Conservation (phyloP, 2,888 invertebrate species). For the Acronicta aceris region DNA sequence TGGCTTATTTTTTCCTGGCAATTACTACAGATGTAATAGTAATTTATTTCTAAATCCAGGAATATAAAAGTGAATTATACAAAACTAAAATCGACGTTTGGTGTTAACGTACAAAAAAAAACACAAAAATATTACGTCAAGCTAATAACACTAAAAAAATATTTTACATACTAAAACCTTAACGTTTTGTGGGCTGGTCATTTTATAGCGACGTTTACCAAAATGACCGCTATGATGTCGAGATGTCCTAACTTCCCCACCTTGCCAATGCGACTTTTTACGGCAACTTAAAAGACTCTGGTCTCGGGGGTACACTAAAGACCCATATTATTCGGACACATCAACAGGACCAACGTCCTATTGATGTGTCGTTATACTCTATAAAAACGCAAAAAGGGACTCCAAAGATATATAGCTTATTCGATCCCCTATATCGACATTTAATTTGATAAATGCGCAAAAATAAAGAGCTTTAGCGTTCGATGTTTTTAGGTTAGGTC, state of each 20-base stretch:
- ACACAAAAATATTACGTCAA: background rate
- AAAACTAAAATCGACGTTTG: too few relatives aligned
- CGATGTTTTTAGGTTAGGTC: too few relatives aligned
- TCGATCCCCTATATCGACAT: constrained; percentile 11
- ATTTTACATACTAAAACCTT: constrained; percentile 12
- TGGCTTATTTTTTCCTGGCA: too few relatives aligned
- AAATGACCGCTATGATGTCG: constrained; percentile 25
- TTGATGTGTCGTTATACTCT: too few relatives aligned
- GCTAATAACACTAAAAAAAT: constrained; percentile 3
- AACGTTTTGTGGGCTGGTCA: constrained; percentile 22
- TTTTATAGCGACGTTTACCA: constrained; percentile 25
- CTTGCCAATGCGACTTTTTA: constrained; percentile 35
- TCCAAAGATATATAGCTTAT: constrained; percentile 21
- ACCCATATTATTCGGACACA: constrained; percentile 43
- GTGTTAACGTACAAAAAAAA: background rate
- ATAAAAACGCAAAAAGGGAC: constrained; percentile 34
- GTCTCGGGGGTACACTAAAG: constrained; percentile 38
- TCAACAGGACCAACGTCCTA: constrained; percentile 44
- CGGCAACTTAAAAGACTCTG: constrained; percentile 23
- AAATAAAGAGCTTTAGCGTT: background rate
- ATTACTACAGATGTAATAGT: too few relatives aligned
- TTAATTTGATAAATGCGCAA: constrained; percentile 18
- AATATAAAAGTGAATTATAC: too few relatives aligned
- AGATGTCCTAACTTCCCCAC: constrained; percentile 19
- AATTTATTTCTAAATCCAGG: too few relatives aligned